phyloP scores from a whole-genome alignment of 2,797 vertebrate species.

The Triplophysa yarkandensis region DNA sequence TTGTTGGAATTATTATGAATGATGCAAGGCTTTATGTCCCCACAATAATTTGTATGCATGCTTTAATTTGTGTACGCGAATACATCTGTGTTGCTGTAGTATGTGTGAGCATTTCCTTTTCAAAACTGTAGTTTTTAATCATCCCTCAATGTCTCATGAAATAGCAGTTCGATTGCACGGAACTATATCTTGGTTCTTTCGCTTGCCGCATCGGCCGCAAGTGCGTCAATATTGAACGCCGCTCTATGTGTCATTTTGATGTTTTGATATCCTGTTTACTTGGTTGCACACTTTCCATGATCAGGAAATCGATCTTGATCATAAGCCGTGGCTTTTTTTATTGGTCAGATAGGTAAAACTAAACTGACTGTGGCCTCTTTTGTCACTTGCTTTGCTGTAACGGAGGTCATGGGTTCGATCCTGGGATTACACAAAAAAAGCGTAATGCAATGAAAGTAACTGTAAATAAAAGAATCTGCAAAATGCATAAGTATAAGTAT shows the following conservation, averaged over 20 bases:
- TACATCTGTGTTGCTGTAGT: background rate
- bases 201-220: background rate
- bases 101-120: conserved; percentile 20
- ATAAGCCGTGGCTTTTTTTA: background rate
- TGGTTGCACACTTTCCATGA: conserved; percentile 5
- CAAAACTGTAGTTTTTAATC: conserved; percentile 32
- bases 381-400: background rate
- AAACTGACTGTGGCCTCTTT: background rate
- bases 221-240: conserved; percentile 24
- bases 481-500: too few relatives aligned
- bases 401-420: too few relatives aligned
- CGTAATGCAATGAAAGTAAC: too few relatives aligned
- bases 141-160: conserved; percentile 9
- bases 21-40: background rate
- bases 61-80: conserved; percentile 7
- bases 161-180: background rate
- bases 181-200: background rate
- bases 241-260: too few relatives aligned
- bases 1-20: background rate
- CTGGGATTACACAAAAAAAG: too few relatives aligned
- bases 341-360: background rate
- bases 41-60: background rate
- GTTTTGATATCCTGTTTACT: conserved; percentile 40
- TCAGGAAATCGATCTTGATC: conserved; percentile 23
- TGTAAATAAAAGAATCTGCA: too few relatives aligned